These are phyloP conservation scores for Delia radicum DNA, from an alignment of 1,140 invertebrate species.

Conservation along the genomic window DNA sequence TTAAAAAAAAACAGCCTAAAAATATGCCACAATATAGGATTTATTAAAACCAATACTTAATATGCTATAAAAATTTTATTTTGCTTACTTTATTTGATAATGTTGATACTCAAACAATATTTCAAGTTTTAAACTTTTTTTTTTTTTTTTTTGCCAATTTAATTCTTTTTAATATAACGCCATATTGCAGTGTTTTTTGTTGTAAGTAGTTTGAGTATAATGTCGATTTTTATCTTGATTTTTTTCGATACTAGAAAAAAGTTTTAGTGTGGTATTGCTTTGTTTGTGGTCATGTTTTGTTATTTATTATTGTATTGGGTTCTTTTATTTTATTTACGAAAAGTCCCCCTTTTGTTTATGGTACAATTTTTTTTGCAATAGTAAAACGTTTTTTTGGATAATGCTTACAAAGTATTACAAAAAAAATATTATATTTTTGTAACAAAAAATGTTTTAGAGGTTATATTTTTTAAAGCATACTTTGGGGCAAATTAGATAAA, in stretches of 20 bases:
- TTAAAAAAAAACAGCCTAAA: neutral
- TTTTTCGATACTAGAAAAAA: neutral
- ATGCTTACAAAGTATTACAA: too few relatives aligned
- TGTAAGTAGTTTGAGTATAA: neutral
- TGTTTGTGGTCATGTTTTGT: constrained; percentile 7
- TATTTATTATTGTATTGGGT: neutral
- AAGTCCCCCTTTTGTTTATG: neutral
- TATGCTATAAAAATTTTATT: neutral
- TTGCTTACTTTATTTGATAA: too few relatives aligned
- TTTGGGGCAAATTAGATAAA: too few relatives aligned
- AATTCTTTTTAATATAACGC: neutral
- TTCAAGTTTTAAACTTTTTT: neutral
- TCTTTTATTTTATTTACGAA: neutral
- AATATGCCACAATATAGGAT: neutral
- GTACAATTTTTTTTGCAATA: too few relatives aligned
- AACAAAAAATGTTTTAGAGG: too few relatives aligned
- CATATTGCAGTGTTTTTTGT: constrained; percentile 10
- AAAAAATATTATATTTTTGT: too few relatives aligned
- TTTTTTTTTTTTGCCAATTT: neutral
- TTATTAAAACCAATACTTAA: neutral
- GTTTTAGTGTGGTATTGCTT: neutral
- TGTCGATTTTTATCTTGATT: constrained; percentile 11
- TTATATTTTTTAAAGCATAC: too few relatives aligned
- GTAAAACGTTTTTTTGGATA: too few relatives aligned
- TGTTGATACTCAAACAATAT: too few relatives aligned